Evolutionary conservation across 2,888 invertebrate genomes (phyloP).

Genomic region (Orthosia cruda): DNA sequence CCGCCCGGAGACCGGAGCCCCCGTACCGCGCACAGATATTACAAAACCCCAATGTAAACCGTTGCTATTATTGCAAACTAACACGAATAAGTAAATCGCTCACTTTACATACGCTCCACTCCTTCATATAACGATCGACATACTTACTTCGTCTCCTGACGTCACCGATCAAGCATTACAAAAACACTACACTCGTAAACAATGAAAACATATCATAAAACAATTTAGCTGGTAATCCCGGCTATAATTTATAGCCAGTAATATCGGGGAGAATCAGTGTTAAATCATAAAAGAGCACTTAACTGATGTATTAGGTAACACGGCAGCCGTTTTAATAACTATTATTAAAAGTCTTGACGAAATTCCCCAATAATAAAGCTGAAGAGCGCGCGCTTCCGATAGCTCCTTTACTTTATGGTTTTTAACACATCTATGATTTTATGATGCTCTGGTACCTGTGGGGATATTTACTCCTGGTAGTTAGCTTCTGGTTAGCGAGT

Average conservation of each 20-base stretch:
- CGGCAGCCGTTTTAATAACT: conserved; percentile 89
- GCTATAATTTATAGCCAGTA: conserved; percentile 87
- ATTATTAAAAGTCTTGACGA: conserved; percentile 89
- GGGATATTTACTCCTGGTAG: conserved; percentile 63
- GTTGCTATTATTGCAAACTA: conserved; percentile 82
- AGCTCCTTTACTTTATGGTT: conserved; percentile 71
- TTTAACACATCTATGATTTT: conserved; percentile 76
- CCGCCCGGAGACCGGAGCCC: conserved; percentile 63
- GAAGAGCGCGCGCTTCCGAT: conserved; percentile 76
- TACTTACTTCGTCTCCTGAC: conserved; percentile 51
- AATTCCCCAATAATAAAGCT: conserved; percentile 86
- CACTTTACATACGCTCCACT: conserved; percentile 70
- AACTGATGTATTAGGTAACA: conserved; percentile 88
- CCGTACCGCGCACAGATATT: conserved; percentile 74
- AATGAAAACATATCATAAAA: conserved; percentile 89
- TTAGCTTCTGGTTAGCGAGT: conserved; percentile 60
- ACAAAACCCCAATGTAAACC: conserved; percentile 78
- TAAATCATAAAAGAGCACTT: conserved; percentile 90
- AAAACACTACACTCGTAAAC: conserved; percentile 71
- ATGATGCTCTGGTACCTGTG: conserved; percentile 68
- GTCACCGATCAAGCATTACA: conserved; percentile 67
- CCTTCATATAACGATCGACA: conserved; percentile 20
- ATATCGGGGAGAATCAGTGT: conserved; percentile 88
- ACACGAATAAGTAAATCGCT: conserved; percentile 84
- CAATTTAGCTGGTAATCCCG: conserved; percentile 87